A percentile compares a stretch with the other conserved stretches of the same genome.
phyloP scores from a whole-genome alignment of 2,113 vertebrate genomes.

The Neodon shergylaensis region DNA sequence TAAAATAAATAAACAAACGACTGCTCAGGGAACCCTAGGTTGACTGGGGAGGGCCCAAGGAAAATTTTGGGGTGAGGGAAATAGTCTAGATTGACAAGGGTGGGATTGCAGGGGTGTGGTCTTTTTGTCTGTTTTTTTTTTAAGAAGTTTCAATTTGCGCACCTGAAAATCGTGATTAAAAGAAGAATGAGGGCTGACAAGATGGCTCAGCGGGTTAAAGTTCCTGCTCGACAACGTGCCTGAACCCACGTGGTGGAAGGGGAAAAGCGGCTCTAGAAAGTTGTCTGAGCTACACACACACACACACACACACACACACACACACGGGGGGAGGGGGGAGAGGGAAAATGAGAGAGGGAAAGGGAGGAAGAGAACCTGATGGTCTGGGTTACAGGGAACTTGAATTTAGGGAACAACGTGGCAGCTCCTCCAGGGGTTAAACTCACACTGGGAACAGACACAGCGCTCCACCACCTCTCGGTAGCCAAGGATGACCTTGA shows the following conservation, averaged over 20 bases:
- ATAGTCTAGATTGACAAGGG: too few relatives aligned
- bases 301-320: too few relatives aligned
- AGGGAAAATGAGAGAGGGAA: too few relatives aligned
- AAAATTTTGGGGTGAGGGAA: too few relatives aligned
- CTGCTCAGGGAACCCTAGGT: neutral
- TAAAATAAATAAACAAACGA: too few relatives aligned
- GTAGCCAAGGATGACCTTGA: neutral
- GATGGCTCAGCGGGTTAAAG: neutral
- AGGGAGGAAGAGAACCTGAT: too few relatives aligned
- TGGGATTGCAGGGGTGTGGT: too few relatives aligned
- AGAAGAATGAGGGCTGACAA: neutral
- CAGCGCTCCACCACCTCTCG: neutral
- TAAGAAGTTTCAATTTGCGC: neutral
- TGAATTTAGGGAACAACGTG: neutral
- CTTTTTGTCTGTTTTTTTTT: too few relatives aligned
- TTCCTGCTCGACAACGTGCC: too few relatives aligned
- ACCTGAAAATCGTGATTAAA: neutral
- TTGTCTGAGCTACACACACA: neutral
- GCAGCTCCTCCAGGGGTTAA: neutral
- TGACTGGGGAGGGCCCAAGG: accelerated
- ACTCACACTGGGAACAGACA: too few relatives aligned
- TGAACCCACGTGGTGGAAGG: neutral
- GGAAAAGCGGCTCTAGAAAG: neutral
- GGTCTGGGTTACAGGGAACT: neutral
- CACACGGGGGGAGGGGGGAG: too few relatives aligned